phyloP scores from a whole-genome alignment of 1,140 invertebrate genomes.

The Hyphantria cunea region DNA sequence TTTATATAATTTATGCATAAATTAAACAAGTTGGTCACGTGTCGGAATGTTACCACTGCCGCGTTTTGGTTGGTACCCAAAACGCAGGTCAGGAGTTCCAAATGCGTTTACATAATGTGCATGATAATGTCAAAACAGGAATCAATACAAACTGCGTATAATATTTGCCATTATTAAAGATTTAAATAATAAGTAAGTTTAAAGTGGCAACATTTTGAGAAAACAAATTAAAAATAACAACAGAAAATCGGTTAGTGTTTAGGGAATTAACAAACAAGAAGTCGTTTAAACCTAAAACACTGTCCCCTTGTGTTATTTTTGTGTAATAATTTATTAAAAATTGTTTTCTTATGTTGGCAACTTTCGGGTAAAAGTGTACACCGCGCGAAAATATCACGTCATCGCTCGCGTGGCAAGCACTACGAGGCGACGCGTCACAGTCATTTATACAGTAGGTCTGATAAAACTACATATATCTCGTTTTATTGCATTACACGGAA shows the following conservation, averaged over 20 bases:
- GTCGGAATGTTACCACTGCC: too few relatives aligned
- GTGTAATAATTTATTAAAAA: constrained; percentile 32
- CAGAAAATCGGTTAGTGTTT: constrained; percentile 2
- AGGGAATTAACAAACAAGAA: constrained; percentile 18
- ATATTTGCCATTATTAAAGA: too few relatives aligned
- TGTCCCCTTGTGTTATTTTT: constrained; percentile 14
- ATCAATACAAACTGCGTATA: too few relatives aligned
- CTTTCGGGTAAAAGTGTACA: constrained; percentile 60
- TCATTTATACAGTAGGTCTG: constrained; percentile 38
- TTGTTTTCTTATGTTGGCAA: constrained; percentile 43
- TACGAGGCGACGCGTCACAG: constrained; percentile 60
- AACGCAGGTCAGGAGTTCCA: too few relatives aligned
- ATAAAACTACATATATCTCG: constrained; percentile 46
- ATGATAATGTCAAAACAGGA: too few relatives aligned
- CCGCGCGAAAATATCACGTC: constrained; percentile 58
- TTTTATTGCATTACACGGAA: constrained; percentile 19
- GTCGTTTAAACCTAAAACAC: constrained; percentile 11
- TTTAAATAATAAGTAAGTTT: too few relatives aligned
- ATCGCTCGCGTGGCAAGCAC: constrained; percentile 64
- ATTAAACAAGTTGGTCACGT: too few relatives aligned
- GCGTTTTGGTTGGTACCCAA: too few relatives aligned
- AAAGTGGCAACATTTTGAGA: constrained; percentile 10
- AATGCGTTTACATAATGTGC: too few relatives aligned
- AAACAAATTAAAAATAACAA: constrained; percentile 9
- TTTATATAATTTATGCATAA: too few relatives aligned